Conservation (phyloP, 1,140 invertebrate genomes). For the Saccostrea echinata region DNA sequence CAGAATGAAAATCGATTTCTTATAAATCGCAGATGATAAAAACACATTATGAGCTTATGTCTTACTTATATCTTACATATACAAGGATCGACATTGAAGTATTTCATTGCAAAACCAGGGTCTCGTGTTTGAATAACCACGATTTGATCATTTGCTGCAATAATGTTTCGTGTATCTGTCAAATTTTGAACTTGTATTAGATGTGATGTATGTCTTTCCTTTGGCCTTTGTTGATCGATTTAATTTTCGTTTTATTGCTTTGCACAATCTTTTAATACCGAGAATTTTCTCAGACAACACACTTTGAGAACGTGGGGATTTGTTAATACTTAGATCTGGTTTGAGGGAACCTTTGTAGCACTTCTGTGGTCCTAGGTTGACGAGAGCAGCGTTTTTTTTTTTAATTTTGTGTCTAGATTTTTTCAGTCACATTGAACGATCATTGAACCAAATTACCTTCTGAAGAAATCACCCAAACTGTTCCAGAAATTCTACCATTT, state of each 20-base stretch:
- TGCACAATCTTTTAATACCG: neutral
- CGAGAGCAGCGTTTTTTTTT: no score
- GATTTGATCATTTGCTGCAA: neutral
- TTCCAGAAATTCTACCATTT: neutral
- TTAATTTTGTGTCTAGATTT: neutral
- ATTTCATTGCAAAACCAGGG: neutral
- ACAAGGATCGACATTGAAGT: neutral
- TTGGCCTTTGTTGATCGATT: slow-evolving; percentile 14
- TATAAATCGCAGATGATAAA: neutral
- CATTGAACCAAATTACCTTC: neutral
- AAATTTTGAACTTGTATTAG: slow-evolving; percentile 10
- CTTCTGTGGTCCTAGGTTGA: no score
- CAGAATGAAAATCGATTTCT: neutral
- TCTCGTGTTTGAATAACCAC: neutral
- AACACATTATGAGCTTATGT: neutral
- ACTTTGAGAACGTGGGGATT: neutral
- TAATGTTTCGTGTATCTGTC: neutral
- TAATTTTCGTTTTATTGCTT: slow-evolving; percentile 10
- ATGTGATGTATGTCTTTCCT: slow-evolving; percentile 1
- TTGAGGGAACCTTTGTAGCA: neutral
- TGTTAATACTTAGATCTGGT: neutral
- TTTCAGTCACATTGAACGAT: neutral
- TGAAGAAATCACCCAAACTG: neutral
- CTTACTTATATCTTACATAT: neutral
- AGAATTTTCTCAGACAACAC: neutral